A percentile compares a stretch with the other conserved stretches of the same genome.
These are phyloP conservation scores for Melangyna quadrimaculata DNA, from an alignment of 2,888 invertebrate species.

Conservation along the genomic window DNA sequence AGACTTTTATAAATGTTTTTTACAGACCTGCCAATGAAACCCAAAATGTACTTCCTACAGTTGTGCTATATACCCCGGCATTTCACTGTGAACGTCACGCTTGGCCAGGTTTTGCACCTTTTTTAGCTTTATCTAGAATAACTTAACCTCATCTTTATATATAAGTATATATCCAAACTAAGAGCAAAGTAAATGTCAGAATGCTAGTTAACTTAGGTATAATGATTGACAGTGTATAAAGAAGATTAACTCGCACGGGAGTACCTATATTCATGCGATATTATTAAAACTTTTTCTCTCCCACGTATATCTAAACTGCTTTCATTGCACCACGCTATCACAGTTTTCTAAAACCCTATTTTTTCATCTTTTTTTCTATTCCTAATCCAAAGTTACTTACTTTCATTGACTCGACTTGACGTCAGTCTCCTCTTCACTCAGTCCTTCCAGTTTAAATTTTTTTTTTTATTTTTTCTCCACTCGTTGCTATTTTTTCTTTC, in stretches of 20 bases:
- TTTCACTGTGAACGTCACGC: no score
- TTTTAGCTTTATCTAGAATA: no score
- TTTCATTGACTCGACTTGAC: conserved; percentile 50
- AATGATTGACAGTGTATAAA: conserved; percentile 42
- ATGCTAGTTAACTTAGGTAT: conserved; percentile 42
- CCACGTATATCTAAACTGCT: background rate
- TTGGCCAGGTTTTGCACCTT: no score
- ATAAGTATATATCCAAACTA: background rate
- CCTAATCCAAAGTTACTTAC: conserved; percentile 48
- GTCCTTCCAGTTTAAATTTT: conserved; percentile 59
- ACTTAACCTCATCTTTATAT: background rate
- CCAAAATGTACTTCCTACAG: no score
- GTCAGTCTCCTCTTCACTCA: conserved; percentile 52
- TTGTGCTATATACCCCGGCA: no score
- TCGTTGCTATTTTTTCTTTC: background rate
- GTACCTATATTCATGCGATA: conserved; percentile 32
- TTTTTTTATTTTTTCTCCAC: background rate
- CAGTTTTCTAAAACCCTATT: conserved; percentile 19
- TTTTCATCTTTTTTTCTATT: background rate
- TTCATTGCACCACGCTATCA: conserved; percentile 14
- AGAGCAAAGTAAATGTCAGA: conserved; percentile 12
- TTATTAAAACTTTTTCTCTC: conserved; percentile 29
- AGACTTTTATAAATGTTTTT: no score
- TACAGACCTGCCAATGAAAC: no score
- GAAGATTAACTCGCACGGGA: conserved; percentile 34